Base-by-base conservation (phyloP, 2,888 invertebrate genomes). In the Euproctis similis region DNA sequence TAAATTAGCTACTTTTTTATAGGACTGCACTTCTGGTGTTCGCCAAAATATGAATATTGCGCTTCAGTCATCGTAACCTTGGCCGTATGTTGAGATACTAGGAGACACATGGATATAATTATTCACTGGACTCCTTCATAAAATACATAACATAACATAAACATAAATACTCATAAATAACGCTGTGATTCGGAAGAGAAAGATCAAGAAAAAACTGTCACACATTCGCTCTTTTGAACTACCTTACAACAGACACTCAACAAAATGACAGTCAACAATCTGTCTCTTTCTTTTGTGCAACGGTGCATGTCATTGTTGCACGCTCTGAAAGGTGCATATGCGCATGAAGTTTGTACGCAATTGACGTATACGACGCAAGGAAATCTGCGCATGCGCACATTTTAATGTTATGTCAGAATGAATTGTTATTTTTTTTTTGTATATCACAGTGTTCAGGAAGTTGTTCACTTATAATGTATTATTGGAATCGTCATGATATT, bases 331-430 rank as follows among this genome's bases (percentile, higher is more conserved):
- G 44, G 31, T 46, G 47, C 43, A 33, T 28, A 24, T 36, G 62
- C 21, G 16, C 24, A 11, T 24, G 25, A n/a, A n/a, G n/a, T n/a
- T n/a, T n/a, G n/a, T n/a, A n/a, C 30, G 26, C 34, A 30, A 42
- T 38, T 46, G 42, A 29, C 44, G 45, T 37, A 33, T 18, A 22
- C 60, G 63, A 59, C 61, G 69, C 47, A 58, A 44, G 45, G n/a
- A 48, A 49, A 48, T 46, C 40, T 45, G 46, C 45, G 39, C 31
- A 36, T 29, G 34, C 37, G 54, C 63, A 61, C 58, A 63, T 59
- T 58, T 54, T 45, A 36, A 31, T 31, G 28, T 34, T 10, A 21
- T 10, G 4, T 1, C 4, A 10, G 10, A 21, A 21, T 21, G 21
- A 10, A 42, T 44, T 35, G n/a, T n/a, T n/a, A n/a, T n/a, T n/a